Conservation (phyloP, 1,140 invertebrate species). For the Nymphalis io region DNA sequence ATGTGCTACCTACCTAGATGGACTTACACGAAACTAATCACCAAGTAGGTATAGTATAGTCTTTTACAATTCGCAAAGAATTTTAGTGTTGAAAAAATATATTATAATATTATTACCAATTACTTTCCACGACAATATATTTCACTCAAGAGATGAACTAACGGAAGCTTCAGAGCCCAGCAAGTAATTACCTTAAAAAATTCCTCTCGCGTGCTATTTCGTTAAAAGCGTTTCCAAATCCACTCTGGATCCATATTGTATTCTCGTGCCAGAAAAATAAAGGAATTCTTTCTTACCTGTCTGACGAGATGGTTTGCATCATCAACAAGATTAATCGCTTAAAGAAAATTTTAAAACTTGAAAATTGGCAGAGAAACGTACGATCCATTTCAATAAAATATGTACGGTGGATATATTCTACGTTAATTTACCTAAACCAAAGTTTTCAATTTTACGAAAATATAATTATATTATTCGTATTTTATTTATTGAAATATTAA, state of each 20-base stretch:
- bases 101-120: conserved; percentile 10
- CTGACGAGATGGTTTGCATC: conserved; percentile 30
- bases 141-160: conserved; percentile 26
- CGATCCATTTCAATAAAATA: not conserved
- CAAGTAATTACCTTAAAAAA: conserved; percentile 57
- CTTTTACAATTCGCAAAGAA: too few relatives aligned
- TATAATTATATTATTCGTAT: too few relatives aligned
- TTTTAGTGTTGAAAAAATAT: too few relatives aligned
- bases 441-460: too few relatives aligned
- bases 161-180: conserved; percentile 16
- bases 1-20: too few relatives aligned
- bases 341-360: conserved; percentile 26
- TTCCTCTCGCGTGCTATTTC: conserved; percentile 44
- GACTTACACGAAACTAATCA: too few relatives aligned
- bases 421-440: too few relatives aligned
- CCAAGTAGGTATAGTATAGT: too few relatives aligned
- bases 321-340: conserved; percentile 36
- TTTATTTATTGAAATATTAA: too few relatives aligned
- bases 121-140: conserved; percentile 20
- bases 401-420: not conserved
- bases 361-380: conserved; percentile 10
- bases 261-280: conserved; percentile 34
- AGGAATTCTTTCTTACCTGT: conserved; percentile 37
- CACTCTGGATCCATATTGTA: conserved; percentile 31
- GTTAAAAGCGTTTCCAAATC: conserved; percentile 56